Percentiles rank a stretch among this genome's conserved stretches.
phyloP scores from a whole-genome alignment of 2,888 invertebrate species.

The Caenorhabditis parvicauda region DNA sequence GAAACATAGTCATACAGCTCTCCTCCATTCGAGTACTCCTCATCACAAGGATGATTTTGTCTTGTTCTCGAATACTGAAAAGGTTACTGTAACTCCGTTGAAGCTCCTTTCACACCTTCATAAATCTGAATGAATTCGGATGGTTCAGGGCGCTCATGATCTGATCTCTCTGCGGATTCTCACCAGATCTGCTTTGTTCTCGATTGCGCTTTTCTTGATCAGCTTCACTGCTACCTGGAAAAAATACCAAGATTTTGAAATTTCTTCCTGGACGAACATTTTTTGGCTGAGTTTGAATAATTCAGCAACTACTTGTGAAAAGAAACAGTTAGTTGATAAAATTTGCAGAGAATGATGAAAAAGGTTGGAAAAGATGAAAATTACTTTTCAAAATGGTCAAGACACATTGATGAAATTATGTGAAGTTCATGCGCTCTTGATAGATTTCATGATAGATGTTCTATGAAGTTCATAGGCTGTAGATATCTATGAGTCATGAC shows the following conservation, averaged over 20 bases:
- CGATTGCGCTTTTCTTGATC: conserved; percentile 66
- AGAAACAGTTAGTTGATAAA: no score
- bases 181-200: conserved; percentile 84
- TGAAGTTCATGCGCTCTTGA: no score
- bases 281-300: no score
- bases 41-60: conserved; percentile 99
- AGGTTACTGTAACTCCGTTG: neutral
- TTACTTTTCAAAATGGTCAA: no score
- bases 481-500: no score
- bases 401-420: no score
- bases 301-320: no score
- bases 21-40: conserved; percentile 97
- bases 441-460: no score
- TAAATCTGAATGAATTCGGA: conserved; percentile 98
- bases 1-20: conserved; percentile 95
- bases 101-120: conserved; percentile 75
- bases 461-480: no score
- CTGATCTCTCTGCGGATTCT: conserved; percentile 92
- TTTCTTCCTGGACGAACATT: no score
- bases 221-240: conserved; percentile 83
- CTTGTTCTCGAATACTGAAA: conserved; percentile 96
- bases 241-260: neutral
- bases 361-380: no score
- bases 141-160: conserved; percentile 96
- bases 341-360: no score